Percentiles rank a stretch among this genome's conserved stretches.
Conservation (phyloP, 1,140 invertebrate species). For the Drosophila mojavensis region DNA sequence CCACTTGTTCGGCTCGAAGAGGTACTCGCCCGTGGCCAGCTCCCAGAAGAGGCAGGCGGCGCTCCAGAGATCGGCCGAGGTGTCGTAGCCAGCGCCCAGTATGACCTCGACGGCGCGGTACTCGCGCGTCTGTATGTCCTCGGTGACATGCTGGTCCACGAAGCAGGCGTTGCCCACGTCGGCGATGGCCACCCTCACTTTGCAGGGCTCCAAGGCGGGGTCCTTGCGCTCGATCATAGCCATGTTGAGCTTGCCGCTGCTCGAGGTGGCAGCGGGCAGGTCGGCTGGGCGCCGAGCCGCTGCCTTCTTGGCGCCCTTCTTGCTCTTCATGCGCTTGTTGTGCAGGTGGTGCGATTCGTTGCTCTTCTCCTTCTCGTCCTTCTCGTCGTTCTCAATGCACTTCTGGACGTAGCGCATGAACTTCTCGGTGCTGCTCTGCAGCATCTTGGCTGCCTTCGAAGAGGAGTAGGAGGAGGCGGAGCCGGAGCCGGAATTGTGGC, state of each 20-base stretch:
- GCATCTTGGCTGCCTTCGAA: constrained; percentile 14
- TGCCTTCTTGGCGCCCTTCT: neutral
- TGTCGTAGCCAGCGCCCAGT: constrained; percentile 95
- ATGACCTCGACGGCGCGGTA: constrained; percentile 98
- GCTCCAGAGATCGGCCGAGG: constrained; percentile 98
- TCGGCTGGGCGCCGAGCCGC: neutral
- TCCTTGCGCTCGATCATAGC: constrained; percentile 85
- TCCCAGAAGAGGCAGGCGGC: constrained; percentile 99
- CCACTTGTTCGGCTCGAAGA: constrained; percentile 98
- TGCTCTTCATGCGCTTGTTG: neutral
- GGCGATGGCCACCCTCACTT: constrained; percentile 96
- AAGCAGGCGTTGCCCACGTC: constrained; percentile 99
- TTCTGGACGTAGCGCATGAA: constrained; percentile 32
- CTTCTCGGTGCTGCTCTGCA: constrained; percentile 20
- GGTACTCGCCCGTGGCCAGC: constrained; percentile 98
- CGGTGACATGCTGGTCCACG: constrained; percentile 96
- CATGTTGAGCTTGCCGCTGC: constrained; percentile 45
- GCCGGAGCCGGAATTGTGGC: neutral
- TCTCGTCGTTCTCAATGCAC: neutral
- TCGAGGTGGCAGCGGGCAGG: neutral
- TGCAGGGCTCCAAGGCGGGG: constrained; percentile 92
- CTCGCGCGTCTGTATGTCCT: constrained; percentile 99
- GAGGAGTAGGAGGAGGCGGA: neutral
- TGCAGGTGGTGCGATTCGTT: neutral
- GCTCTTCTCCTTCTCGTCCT: neutral